phyloP scores from a whole-genome alignment of 2,888 invertebrate species.

The Drosophila kambysellisi region DNA sequence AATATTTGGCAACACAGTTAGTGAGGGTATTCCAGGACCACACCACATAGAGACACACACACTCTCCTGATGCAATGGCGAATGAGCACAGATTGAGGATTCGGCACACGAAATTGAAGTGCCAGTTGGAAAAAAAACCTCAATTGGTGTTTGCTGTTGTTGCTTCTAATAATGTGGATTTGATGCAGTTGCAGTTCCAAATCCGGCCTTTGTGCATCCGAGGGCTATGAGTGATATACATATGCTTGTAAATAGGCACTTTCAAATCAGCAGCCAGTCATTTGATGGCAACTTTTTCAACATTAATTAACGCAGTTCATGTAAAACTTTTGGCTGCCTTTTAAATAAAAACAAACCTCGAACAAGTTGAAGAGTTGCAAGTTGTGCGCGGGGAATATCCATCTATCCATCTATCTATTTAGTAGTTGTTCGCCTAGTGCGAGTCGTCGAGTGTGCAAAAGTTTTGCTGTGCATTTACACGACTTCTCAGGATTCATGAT shows the following conservation, averaged over 20 bases:
- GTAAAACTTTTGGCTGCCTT: conserved; percentile 55
- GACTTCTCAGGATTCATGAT: conserved; percentile 57
- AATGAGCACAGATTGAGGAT: conserved; percentile 3
- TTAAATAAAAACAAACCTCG: conserved; percentile 51
- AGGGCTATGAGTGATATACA: conserved; percentile 50
- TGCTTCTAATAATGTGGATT: conserved; percentile 20
- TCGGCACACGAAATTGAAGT: conserved; percentile 26
- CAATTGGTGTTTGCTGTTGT: conserved; percentile 21
- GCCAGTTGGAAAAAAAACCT: conserved; percentile 9
- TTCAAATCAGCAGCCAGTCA: conserved; percentile 31
- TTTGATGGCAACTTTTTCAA: conserved; percentile 62
- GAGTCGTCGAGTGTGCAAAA: conserved; percentile 50
- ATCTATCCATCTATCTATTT: conserved; percentile 7
- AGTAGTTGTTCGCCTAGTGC: not conserved
- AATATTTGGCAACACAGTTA: conserved; percentile 49
- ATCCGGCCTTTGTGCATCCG: conserved; percentile 9
- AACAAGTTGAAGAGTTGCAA: conserved; percentile 67
- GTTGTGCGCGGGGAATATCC: not conserved
- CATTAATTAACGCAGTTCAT: conserved; percentile 70
- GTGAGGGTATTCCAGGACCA: conserved; percentile 19
- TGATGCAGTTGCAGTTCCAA: conserved; percentile 27
- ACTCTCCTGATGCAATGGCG: not conserved
- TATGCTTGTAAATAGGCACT: conserved; percentile 6
- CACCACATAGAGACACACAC: conserved; percentile 5
- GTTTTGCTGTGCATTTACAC: conserved; percentile 69